Base-by-base conservation (phyloP, 2,888 invertebrate species). In the Aspidiotus destructor region DNA sequence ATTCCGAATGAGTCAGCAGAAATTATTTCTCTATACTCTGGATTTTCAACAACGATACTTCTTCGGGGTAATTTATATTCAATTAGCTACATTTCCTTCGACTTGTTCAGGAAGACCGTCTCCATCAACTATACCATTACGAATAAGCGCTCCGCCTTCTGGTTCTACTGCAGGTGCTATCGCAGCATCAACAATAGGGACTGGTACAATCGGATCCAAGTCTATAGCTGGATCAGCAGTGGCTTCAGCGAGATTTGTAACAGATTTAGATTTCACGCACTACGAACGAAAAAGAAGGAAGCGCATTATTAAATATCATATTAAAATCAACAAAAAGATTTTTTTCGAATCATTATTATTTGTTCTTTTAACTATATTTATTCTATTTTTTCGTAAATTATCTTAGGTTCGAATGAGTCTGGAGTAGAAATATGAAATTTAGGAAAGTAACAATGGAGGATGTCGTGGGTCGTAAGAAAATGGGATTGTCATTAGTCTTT, bases 191-290 rank as follows among this genome's bases (percentile, higher is more conserved):
- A 64, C 69, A 44, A 60, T 55, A 17, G 69, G 53, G 42, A 68
- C 68, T 42, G 68, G 62, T 17, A 57, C 71, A 94, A 70, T 83
- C 97, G 70, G 96, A 96, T 71, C 70, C n/a, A 71, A 67, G 55
- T 83, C 83, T 17, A 87, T 81, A 0, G 85, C 88, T 0, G 92
- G 92, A 78, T 95, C 95, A 0, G 94, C 94, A 0, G 93, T 92
- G 0, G 94, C 95, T 75, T 95, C 95, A 0, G 95, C 94, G 71
- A 98, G 80, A 79, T 98, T 97, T 10, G 96, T 97, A 41, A 97
- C 95, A 0, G 95, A 95, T 77, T 98, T 97, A 5, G 94, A 95
- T 79, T 96, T 97, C 68, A 98, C 95, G 77, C 97, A 98, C 80
- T 98, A 93, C 72, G 75, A 72, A 55, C 65, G 60, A 16, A 55